phyloP scores from a whole-genome alignment of 2,113 vertebrate species.

The Amazona guildingii region DNA sequence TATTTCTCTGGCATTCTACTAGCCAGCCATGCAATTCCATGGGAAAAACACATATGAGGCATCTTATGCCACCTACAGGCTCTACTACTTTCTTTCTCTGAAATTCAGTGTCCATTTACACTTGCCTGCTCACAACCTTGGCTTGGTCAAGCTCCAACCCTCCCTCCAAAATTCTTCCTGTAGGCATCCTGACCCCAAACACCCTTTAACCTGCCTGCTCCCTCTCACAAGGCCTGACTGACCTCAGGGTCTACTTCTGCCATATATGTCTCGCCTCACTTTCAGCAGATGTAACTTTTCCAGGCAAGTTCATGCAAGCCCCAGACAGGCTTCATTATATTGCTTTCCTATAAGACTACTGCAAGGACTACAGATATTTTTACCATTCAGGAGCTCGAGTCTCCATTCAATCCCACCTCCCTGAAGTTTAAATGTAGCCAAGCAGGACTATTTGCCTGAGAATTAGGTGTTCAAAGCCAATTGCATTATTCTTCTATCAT shows the following conservation, averaged over 20 bases:
- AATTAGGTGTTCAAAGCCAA: not conserved
- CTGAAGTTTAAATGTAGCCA: not conserved
- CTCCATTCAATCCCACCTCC: not conserved
- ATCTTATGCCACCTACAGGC: slow-evolving; percentile 41
- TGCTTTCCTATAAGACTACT: not conserved
- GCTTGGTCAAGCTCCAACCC: not conserved
- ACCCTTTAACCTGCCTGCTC: not conserved
- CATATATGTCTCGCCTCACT: not conserved
- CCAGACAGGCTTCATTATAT: not conserved
- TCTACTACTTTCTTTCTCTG: not conserved
- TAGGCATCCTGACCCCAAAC: not conserved
- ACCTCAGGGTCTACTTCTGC: not conserved
- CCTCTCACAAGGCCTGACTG: not conserved
- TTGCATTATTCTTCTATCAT: not conserved
- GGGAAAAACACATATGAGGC: not conserved
- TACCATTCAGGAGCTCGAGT: not conserved
- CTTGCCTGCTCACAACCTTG: not conserved
- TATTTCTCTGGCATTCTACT: not conserved
- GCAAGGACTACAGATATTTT: not conserved
- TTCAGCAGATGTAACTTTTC: not conserved
- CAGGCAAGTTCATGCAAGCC: not conserved
- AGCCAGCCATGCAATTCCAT: not conserved
- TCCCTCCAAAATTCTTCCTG: not conserved
- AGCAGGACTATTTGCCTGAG: not conserved
- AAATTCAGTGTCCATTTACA: not conserved